These are phyloP conservation scores for Colostygia pectinataria DNA, from an alignment of 2,888 invertebrate species.

Conservation along the genomic window DNA sequence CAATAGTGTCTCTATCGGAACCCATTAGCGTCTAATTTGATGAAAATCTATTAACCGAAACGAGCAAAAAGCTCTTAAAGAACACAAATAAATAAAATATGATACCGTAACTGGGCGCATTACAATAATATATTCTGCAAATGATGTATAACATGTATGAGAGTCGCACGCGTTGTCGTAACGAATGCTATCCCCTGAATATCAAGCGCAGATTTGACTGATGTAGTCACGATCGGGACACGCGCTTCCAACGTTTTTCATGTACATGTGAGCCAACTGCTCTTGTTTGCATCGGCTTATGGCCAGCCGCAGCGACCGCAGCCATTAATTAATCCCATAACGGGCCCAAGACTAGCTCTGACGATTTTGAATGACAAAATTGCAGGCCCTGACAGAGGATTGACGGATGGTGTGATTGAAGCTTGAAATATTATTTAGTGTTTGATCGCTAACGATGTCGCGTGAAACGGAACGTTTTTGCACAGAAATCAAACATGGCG, in stretches of 20 bases:
- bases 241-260: conserved; percentile 68
- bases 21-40: conserved; percentile 30
- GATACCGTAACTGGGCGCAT: conserved; percentile 38
- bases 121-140: conserved; percentile 52
- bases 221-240: conserved; percentile 70
- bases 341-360: conserved; percentile 52
- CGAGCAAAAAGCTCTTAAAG: conserved; percentile 23
- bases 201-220: conserved; percentile 74
- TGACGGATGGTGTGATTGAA: conserved; percentile 69
- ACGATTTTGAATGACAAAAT: conserved; percentile 74
- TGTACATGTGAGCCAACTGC: conserved; percentile 49
- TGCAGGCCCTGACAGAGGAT: conserved; percentile 49
- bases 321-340: conserved; percentile 70
- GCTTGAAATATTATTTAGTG: conserved; percentile 62
- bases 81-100: conserved; percentile 25
- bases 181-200: conserved; percentile 67
- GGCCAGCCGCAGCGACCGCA: conserved; percentile 48
- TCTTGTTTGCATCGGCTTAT: conserved; percentile 65
- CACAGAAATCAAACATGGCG: conserved; percentile 45
- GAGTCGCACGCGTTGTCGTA: conserved; percentile 54
- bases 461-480: conserved; percentile 43
- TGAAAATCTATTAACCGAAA: conserved; percentile 29
- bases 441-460: conserved; percentile 52
- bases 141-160: conserved; percentile 52
- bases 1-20: conserved; percentile 22